Evolutionary conservation across 2,797 vertebrate genomes (phyloP).

Genomic region (Myotis daubentonii): DNA sequence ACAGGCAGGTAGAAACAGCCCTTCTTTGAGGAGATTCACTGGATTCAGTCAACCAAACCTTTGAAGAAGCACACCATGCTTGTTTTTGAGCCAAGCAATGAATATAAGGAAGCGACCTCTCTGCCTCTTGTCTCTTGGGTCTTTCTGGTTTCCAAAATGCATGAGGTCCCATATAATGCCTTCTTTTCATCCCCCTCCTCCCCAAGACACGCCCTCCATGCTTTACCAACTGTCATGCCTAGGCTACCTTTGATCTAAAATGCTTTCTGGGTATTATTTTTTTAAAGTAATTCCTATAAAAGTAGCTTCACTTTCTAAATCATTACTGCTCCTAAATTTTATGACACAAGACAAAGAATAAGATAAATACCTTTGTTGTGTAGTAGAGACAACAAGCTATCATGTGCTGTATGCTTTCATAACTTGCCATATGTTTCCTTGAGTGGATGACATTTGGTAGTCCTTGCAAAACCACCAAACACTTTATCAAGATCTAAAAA

Average conservation of each 20-base stretch:
- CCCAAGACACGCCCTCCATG: not conserved
- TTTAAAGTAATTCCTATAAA: slow-evolving; percentile 5
- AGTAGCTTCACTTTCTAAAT: slow-evolving; percentile 21
- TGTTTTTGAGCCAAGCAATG: not conserved
- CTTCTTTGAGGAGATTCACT: not conserved
- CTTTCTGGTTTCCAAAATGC: not conserved
- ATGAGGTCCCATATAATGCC: not conserved
- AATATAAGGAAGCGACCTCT: not conserved
- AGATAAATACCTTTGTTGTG: slow-evolving; percentile 90
- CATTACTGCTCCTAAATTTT: not conserved
- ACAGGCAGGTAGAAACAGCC: not conserved
- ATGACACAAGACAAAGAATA: not conserved
- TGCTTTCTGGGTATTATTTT: not conserved
- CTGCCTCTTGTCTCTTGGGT: not conserved
- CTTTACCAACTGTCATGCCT: not conserved
- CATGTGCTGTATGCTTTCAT: slow-evolving; percentile 93
- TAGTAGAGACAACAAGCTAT: slow-evolving; percentile 93
- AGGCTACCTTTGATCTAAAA: not conserved
- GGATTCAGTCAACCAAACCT: not conserved
- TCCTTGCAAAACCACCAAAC: slow-evolving; percentile 91
- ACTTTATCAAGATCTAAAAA: slow-evolving; percentile 94
- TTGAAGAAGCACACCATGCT: not conserved
- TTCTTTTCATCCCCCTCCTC: not conserved
- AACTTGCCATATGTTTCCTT: slow-evolving; percentile 83
- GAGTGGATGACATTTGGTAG: slow-evolving; percentile 86